Conservation (phyloP, 2,888 invertebrate genomes). For the Petrolisthes cinctipes region DNA sequence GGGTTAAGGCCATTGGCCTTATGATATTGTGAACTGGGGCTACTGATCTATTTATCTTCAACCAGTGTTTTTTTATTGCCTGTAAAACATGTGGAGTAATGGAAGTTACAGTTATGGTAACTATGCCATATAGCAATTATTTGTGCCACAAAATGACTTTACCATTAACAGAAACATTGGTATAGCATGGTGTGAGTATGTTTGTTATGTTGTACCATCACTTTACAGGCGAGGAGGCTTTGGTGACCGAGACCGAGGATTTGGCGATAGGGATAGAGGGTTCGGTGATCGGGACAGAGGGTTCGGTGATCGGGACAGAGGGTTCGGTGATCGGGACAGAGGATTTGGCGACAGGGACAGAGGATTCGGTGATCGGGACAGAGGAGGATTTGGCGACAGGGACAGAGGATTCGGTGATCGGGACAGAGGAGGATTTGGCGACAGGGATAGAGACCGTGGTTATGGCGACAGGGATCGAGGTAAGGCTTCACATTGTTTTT, state of each 20-base stretch:
- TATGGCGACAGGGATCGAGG: conserved; percentile 28
- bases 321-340: conserved; percentile 44
- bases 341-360: conserved; percentile 25
- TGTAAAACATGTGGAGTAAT: too few relatives aligned
- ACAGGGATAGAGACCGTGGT: conserved; percentile 23
- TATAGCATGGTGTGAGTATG: not conserved
- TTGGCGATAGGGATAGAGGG: conserved; percentile 42
- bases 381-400: conserved; percentile 17
- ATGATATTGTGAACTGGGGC: too few relatives aligned
- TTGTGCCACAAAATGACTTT: too few relatives aligned
- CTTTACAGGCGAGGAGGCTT: conserved; percentile 24
- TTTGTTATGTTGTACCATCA: not conserved
- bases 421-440: conserved; percentile 42
- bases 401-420: conserved; percentile 48
- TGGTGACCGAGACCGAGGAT: conserved; percentile 31
- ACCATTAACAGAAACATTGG: too few relatives aligned
- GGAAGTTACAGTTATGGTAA: too few relatives aligned
- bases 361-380: conserved; percentile 44
- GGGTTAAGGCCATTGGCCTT: too few relatives aligned
- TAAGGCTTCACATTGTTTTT: not conserved
- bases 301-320: conserved; percentile 47
- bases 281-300: conserved; percentile 45
- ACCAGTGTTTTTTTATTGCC: too few relatives aligned
- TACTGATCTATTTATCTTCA: too few relatives aligned
- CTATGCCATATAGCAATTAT: too few relatives aligned